Percentiles rank a stretch among this genome's conserved stretches.
These are phyloP conservation scores for Elmis aenea DNA, from an alignment of 2,888 invertebrate genomes.

Conservation along the genomic window DNA sequence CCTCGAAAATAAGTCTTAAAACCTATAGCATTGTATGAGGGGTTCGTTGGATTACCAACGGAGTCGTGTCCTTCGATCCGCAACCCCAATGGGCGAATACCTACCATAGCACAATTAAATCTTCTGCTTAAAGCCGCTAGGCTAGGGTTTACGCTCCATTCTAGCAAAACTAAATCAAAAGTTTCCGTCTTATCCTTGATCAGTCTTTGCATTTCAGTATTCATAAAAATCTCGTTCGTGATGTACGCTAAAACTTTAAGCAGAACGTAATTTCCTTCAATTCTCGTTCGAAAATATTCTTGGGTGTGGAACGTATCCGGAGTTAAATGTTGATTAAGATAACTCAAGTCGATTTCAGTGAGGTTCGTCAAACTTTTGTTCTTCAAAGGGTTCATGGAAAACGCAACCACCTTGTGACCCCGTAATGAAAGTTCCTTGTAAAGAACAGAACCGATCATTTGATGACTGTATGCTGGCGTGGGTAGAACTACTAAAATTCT, in stretches of 20 bases:
- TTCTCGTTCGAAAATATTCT: not conserved
- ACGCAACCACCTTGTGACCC: constrained; percentile 15
- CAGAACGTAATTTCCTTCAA: not conserved
- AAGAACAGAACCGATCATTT: constrained; percentile 6
- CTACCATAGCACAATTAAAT: constrained; percentile 21
- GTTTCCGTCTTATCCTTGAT: constrained; percentile 8
- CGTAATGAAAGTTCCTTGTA: constrained; percentile 11
- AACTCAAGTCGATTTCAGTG: constrained; percentile 15
- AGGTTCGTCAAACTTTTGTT: constrained; percentile 9
- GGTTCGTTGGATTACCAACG: constrained; percentile 22
- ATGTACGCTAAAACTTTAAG: not conserved
- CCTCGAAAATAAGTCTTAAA: constrained; percentile 8
- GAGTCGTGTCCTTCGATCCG: constrained; percentile 19
- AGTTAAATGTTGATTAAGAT: constrained; percentile 3
- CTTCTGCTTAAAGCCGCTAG: constrained; percentile 12
- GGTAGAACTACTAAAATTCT: constrained; percentile 18
- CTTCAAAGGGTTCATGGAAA: constrained; percentile 13
- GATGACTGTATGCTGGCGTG: constrained; percentile 15
- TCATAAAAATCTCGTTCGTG: constrained; percentile 6
- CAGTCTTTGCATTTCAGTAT: constrained; percentile 12
- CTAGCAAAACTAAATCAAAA: constrained; percentile 21
- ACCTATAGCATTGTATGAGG: constrained; percentile 18
- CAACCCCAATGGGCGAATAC: constrained; percentile 16
- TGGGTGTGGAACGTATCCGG: not conserved
- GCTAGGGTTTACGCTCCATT: constrained; percentile 16